Evolutionary conservation across 2,888 invertebrate genomes (phyloP).

Genomic region (Drosophila mayaguana): DNA sequence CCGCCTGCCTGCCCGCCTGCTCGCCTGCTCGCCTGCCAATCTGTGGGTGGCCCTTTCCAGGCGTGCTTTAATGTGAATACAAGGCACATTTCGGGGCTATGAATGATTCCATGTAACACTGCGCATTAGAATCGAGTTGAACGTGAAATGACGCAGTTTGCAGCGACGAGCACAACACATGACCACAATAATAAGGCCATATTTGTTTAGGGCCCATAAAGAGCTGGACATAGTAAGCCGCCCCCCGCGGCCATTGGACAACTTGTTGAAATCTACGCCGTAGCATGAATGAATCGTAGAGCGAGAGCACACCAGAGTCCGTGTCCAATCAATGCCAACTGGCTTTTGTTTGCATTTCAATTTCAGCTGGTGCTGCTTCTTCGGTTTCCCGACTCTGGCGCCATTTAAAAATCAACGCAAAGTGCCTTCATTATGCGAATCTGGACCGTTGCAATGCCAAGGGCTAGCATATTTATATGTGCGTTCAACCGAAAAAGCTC

Average conservation of each 20-base stretch:
- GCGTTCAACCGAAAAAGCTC: conserved; percentile 36
- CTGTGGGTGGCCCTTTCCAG: conserved; percentile 9
- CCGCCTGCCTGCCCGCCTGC: conserved; percentile 36
- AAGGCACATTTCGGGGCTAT: conserved; percentile 10
- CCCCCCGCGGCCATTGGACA: conserved; percentile 21
- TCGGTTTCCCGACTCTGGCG: conserved; percentile 36
- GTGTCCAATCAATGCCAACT: conserved; percentile 68
- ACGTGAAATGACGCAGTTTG: conserved; percentile 53
- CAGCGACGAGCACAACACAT: conserved; percentile 41
- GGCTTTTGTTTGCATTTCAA: conserved; percentile 69
- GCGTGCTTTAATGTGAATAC: conserved; percentile 9
- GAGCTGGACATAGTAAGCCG: conserved; percentile 34
- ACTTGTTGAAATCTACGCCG: conserved; percentile 66
- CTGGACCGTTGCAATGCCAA: conserved; percentile 52
- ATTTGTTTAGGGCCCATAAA: conserved; percentile 60
- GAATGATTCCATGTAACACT: conserved; percentile 27
- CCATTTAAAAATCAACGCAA: conserved; percentile 79
- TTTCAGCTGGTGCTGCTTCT: conserved; percentile 30
- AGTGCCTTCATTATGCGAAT: conserved; percentile 75
- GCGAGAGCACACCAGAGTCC: conserved; percentile 23
- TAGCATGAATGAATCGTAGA: conserved; percentile 5
- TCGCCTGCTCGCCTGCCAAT: conserved; percentile 28
- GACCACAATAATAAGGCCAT: conserved; percentile 57
- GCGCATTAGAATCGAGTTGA: conserved; percentile 33
- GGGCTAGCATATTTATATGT: conserved; percentile 63